Evolutionary conservation across 2,113 vertebrate genomes (phyloP).

Genomic region (Pithys albifrons): DNA sequence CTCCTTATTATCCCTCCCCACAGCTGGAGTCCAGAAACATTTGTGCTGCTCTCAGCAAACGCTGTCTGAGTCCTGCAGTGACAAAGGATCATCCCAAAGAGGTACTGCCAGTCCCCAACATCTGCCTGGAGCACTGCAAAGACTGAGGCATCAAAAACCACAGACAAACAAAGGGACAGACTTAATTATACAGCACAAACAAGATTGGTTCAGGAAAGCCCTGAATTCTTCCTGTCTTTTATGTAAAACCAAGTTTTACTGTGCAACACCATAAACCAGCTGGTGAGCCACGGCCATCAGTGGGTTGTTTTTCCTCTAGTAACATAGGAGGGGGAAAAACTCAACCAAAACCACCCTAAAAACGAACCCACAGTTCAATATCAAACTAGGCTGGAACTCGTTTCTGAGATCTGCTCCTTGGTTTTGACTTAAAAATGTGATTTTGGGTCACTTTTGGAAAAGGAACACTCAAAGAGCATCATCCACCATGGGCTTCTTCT

Average conservation of each 20-base stretch:
- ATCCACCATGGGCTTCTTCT: background rate
- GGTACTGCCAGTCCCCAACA: background rate
- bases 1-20: background rate
- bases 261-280: background rate
- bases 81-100: background rate
- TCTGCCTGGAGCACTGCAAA: background rate
- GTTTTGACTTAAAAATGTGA: background rate
- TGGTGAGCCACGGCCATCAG: background rate
- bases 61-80: background rate
- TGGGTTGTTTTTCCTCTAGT: background rate
- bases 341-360: background rate
- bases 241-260: background rate
- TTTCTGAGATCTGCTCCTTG: background rate
- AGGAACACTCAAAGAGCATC: background rate
- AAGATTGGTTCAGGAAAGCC: rapidly evolving
- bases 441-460: background rate
- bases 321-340: rapidly evolving
- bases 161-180: background rate
- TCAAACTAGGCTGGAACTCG: background rate
- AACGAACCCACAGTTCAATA: background rate
- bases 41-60: background rate
- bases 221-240: background rate
- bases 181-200: rapidly evolving
- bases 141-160: background rate
- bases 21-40: background rate